Base-by-base conservation (phyloP, 2,888 invertebrate species). In the Cataglyphis altisquamis region DNA sequence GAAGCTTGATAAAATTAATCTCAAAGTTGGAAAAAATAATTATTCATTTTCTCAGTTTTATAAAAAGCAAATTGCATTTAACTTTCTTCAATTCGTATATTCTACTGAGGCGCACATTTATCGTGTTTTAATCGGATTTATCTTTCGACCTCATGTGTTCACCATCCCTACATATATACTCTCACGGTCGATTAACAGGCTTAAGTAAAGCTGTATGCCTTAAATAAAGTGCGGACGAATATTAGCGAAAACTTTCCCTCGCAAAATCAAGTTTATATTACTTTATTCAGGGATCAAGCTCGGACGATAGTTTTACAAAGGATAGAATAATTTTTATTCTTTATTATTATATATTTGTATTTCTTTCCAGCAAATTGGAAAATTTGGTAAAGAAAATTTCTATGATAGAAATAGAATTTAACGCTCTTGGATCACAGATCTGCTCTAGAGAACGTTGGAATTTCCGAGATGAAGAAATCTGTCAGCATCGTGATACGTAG, bases 191-290 rank as follows among this genome's bases (percentile, higher is more conserved):
- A 48, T 74, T 36, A 63, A 74, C 15, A 8, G 0, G 8, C 9
- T 18, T 52, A 52, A 52, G n/a, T 52, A 52, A 52, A 52, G 48
- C 48, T 52, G 48, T 8, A n/a, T 41, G 9, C 10, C 4, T 74
- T 45, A 48, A 64, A 74, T 55, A 64, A 74, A 36, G 41, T 41
- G 45, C 10, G 41, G 25, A 45, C 39, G 1, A 45, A 63, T 21
- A 52, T 55, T 18, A 8, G 18, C 21, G 32, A 45, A 10, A 74
- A 63, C 64, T 74, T 64, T 48, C 10, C 9, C 21, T 15, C 15
- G 9, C 32, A 6, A 52, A 15, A 62, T 62, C 45, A 18, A 72
- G 6, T n/a, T 60, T 1, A 48, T 48, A 6, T 45, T 74, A 41
- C 45, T 32, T 74, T 21, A 21, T 74, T 74, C 21, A 12, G 12